A percentile compares a stretch with the other conserved stretches of the same genome.
phyloP scores from a whole-genome alignment of 2,888 invertebrate species.

The Ischnura elegans region DNA sequence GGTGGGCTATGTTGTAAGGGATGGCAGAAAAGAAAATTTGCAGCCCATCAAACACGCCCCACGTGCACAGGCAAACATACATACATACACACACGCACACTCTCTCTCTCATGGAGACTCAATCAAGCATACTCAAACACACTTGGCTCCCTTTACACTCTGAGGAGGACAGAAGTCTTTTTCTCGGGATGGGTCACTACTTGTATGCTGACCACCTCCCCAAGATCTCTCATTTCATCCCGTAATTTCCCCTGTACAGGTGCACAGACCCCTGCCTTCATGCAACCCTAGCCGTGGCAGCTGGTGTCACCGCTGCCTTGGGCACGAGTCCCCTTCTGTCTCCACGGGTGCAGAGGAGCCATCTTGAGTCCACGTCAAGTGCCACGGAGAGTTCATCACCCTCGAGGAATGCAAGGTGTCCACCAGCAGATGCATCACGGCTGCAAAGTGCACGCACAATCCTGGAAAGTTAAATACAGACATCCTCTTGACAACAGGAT shows the following conservation, averaged over 20 bases:
- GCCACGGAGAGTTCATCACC: conserved; percentile 87
- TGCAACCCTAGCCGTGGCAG: conserved; percentile 38
- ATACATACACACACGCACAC: neutral
- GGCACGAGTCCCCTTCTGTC: conserved; percentile 89
- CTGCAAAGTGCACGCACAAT: conserved; percentile 87
- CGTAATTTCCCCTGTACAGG: neutral
- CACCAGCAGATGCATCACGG: conserved; percentile 87
- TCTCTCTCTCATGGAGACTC: no score
- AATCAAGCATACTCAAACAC: neutral
- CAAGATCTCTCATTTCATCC: conserved; percentile 1
- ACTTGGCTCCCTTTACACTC: conserved; percentile 31
- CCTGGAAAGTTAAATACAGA: neutral
- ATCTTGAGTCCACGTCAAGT: conserved; percentile 87
- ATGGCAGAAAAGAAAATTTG: conserved; percentile 23
- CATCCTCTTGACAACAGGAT: neutral
- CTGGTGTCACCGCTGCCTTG: conserved; percentile 44
- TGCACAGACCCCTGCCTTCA: neutral
- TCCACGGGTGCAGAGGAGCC: conserved; percentile 87
- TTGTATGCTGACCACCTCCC: neutral
- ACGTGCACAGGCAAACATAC: neutral
- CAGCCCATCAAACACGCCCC: conserved; percentile 19
- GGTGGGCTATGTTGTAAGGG: neutral
- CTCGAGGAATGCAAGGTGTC: conserved; percentile 88
- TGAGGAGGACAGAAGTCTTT: neutral
- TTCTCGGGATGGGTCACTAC: neutral